phyloP scores from a whole-genome alignment of 1,140 invertebrate genomes.

The Oryctes rhinoceros region DNA sequence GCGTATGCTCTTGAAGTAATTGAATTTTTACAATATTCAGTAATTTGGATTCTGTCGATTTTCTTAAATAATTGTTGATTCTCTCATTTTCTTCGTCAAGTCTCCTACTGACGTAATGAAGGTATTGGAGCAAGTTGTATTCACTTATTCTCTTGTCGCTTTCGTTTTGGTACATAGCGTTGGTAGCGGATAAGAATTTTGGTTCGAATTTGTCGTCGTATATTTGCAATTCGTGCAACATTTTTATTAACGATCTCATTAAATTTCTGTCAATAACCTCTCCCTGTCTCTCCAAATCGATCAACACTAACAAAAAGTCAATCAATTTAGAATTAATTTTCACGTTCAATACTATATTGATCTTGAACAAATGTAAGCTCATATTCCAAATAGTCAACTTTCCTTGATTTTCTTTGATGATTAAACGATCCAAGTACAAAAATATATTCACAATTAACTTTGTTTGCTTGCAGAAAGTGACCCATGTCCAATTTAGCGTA shows the following conservation, averaged over 20 bases:
- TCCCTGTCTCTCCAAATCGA: constrained; percentile 86
- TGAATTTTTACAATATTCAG: constrained; percentile 91
- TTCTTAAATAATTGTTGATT: constrained; percentile 90
- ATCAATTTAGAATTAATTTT: constrained; percentile 88
- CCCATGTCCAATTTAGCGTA: constrained; percentile 92
- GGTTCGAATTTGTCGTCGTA: constrained; percentile 93
- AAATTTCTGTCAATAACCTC: constrained; percentile 91
- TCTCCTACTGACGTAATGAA: constrained; percentile 90
- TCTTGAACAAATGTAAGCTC: constrained; percentile 92
- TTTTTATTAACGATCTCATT: constrained; percentile 90
- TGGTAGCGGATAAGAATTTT: constrained; percentile 89
- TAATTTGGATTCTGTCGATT: constrained; percentile 87
- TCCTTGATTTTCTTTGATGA: constrained; percentile 49
- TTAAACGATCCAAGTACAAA: constrained; percentile 85
- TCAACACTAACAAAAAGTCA: constrained; percentile 87
- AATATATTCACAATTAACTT: constrained; percentile 98
- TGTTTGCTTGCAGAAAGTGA: constrained; percentile 93
- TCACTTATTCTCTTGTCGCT: constrained; percentile 87
- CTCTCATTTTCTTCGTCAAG: constrained; percentile 92
- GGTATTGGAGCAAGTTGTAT: constrained; percentile 89
- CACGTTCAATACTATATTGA: constrained; percentile 88
- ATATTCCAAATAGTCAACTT: constrained; percentile 71
- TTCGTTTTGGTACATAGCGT: constrained; percentile 88
- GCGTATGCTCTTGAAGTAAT: constrained; percentile 88
- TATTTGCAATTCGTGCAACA: constrained; percentile 95